Percentiles rank a stretch among this genome's conserved stretches.
phyloP scores from a whole-genome alignment of 2,888 invertebrate species.

The Platycheirus albimanus region DNA sequence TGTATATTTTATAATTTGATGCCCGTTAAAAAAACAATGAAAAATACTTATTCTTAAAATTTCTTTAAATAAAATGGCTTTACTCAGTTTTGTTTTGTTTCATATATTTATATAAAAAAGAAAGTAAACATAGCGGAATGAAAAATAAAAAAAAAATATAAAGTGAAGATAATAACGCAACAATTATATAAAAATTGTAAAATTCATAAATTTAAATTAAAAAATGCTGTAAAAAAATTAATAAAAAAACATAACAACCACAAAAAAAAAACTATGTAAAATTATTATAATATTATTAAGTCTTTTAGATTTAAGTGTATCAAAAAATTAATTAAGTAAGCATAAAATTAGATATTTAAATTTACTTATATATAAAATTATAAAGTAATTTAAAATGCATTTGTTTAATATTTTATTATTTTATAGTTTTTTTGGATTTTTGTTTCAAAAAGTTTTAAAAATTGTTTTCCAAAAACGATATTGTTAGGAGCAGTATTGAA shows the following conservation, averaged over 20 bases:
- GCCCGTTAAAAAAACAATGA: conserved; percentile 28
- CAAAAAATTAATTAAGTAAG: too few relatives aligned
- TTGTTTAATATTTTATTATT: conserved; percentile 22
- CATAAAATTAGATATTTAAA: conserved; percentile 65
- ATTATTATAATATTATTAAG: conserved; percentile 56
- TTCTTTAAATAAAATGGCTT: conserved; percentile 48
- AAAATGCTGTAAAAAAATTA: conserved; percentile 50
- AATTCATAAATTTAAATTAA: conserved; percentile 37
- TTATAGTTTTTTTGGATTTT: conserved; percentile 40
- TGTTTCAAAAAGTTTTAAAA: conserved; percentile 37
- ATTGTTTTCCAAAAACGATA: conserved; percentile 60
- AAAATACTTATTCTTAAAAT: conserved; percentile 16
- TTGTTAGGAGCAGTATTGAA: conserved; percentile 65
- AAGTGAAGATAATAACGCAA: conserved; percentile 45
- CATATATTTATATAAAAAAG: conserved; percentile 30
- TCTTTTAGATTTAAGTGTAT: conserved; percentile 53
- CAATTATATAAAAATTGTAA: conserved; percentile 48
- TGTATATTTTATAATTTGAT: conserved; percentile 51
- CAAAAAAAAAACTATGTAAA: conserved; percentile 55
- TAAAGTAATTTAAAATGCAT: conserved; percentile 51
- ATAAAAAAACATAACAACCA: conserved; percentile 20
- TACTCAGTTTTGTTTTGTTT: conserved; percentile 21
- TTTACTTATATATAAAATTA: conserved; percentile 46
- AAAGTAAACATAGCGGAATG: conserved; percentile 48
- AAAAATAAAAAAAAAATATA: conserved; percentile 17